A percentile compares a stretch with the other conserved stretches of the same genome.
phyloP scores from a whole-genome alignment of 2,888 invertebrate genomes.

The Dioctria linearis region DNA sequence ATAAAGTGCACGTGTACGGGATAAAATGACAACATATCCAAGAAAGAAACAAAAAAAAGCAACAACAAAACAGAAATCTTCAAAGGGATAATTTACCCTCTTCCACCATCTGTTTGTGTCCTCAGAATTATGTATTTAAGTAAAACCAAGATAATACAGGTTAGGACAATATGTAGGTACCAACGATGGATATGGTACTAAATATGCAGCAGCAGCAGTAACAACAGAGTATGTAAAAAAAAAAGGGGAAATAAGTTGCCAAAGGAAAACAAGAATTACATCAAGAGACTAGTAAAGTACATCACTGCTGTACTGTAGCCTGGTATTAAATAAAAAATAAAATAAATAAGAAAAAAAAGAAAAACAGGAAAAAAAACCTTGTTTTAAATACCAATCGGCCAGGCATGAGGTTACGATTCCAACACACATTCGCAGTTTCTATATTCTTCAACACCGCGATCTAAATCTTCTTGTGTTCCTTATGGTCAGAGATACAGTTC shows the following conservation, averaged over 20 bases:
- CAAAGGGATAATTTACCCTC: constrained; percentile 5
- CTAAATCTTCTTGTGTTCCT: background rate
- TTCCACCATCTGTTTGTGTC: constrained; percentile 20
- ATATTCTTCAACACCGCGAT: background rate
- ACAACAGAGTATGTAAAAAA: background rate
- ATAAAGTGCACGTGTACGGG: too few relatives aligned
- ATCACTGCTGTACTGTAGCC: constrained; percentile 12
- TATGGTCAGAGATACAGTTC: too few relatives aligned
- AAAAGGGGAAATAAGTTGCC: constrained; percentile 1
- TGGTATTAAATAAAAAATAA: background rate
- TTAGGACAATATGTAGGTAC: background rate
- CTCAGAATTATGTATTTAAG: background rate
- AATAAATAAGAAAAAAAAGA: too few relatives aligned
- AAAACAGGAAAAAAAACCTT: background rate
- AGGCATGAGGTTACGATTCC: background rate
- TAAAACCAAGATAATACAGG: too few relatives aligned
- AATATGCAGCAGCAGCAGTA: too few relatives aligned
- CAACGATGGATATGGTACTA: too few relatives aligned
- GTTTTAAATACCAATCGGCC: constrained; percentile 33
- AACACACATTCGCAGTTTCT: background rate
- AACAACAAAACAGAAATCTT: too few relatives aligned
- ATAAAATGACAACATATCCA: too few relatives aligned
- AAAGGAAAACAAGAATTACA: constrained; percentile 40
- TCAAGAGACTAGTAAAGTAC: constrained; percentile 16
- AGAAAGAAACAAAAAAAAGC: too few relatives aligned